Base-by-base conservation (phyloP, 1,140 invertebrate species). In the Caerostris extrusa region DNA sequence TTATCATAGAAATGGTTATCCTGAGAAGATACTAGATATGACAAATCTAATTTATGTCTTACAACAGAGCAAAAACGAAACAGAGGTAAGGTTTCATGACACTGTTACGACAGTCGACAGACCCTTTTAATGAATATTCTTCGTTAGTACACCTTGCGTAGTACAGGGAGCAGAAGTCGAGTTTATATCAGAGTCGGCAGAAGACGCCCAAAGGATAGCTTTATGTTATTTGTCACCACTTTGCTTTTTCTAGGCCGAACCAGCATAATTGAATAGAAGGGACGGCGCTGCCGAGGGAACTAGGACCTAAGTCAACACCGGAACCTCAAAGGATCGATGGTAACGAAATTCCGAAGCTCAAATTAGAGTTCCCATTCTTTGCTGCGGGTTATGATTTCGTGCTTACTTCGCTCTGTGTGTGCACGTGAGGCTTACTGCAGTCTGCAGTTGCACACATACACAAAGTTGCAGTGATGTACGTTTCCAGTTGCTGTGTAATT, bases 201-300 rank as follows among this genome's bases (percentile, higher is more conserved):
- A 87, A 19, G 58, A 17, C 14, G 14, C 87, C 87, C 64, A 69
- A 67, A 69, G 87, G 64, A 81, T 71, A 17, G 56, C 89, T 81
- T 81, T 56, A 81, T 60, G 81, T 90, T 90, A 90, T 90, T 90
- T 90, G 89, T 90, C 89, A 17, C 89, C 71, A 69, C n/a, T 90
- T 90, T 90, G 71, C 89, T n/a, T n/a, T 90, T 90, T 77, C 89
- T 90, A 57, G 64, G 64, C 17, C 19, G 85, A 14, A 12, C 58
- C 77, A 8, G 60, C 57, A 92, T 92, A 92, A 92, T 92, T 92
- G 90, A 92, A 92, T 92, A 83, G 90, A 92, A 92, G 7, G 58
- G 50, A 6, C 50, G 69, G 50, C 10, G 19, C 55, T 50, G 34
- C 69, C 69, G 50, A 91, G 69, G n/a, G 71, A 92, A 67, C 81